These are phyloP conservation scores for Pecten maximus DNA, from an alignment of 2,888 invertebrate species.

Conservation along the genomic window DNA sequence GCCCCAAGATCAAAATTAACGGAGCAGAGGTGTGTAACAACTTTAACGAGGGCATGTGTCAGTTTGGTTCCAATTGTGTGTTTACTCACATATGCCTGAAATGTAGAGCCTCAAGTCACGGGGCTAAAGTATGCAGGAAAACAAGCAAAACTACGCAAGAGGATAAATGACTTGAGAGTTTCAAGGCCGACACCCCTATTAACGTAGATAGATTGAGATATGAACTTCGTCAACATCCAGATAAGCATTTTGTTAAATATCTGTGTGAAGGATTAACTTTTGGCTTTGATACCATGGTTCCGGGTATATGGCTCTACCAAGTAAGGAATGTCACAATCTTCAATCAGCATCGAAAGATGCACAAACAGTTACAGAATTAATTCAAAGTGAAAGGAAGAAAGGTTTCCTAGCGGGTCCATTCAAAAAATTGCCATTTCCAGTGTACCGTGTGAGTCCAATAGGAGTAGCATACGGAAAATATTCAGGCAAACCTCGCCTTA, in stretches of 20 bases:
- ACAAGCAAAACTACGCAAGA: too few relatives aligned
- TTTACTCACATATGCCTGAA: background rate
- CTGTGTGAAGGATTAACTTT: background rate
- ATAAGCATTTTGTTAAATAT: slow-evolving; percentile 14
- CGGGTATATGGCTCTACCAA: background rate
- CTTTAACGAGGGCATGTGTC: background rate
- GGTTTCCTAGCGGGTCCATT: slow-evolving; percentile 36
- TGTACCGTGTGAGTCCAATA: too few relatives aligned
- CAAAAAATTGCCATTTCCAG: too few relatives aligned
- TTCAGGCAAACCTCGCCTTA: too few relatives aligned
- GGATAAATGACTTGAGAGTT: background rate
- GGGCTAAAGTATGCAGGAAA: background rate
- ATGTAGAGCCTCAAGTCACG: background rate
- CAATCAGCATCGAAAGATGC: background rate
- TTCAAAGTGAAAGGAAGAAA: slow-evolving; percentile 37
- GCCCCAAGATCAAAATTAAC: background rate
- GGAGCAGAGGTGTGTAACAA: slow-evolving; percentile 26
- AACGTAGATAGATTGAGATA: background rate
- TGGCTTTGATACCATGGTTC: slow-evolving; percentile 42
- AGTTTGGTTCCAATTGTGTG: background rate
- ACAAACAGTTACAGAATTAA: background rate
- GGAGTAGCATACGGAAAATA: too few relatives aligned
- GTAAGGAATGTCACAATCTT: slow-evolving; percentile 41
- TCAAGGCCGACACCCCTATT: background rate
- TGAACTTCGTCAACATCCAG: background rate